Evolutionary conservation across 2,797 vertebrate species (phyloP).

Genomic region (Cynodonichthys magdalenae): DNA sequence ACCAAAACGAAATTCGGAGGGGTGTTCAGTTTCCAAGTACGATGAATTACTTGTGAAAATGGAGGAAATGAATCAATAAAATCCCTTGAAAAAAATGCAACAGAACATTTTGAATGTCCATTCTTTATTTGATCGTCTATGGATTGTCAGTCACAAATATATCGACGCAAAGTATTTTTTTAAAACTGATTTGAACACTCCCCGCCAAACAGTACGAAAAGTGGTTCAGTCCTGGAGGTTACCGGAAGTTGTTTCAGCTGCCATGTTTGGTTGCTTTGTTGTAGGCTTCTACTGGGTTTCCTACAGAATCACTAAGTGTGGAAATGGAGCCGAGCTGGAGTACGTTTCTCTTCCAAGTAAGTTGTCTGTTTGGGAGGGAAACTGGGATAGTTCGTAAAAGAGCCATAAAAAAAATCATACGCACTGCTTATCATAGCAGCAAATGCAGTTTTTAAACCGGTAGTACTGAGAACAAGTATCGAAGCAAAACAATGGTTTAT

Average conservation of each 20-base stretch:
- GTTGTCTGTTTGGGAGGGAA: conserved; percentile 55
- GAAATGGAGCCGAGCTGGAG: conserved; percentile 87
- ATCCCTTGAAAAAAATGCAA: accelerated
- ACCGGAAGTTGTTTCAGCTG: conserved; percentile 85
- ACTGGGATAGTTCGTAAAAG: conserved; percentile 24
- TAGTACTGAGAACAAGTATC: conserved; percentile 73
- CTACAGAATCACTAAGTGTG: conserved; percentile 83
- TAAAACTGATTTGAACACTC: conserved; percentile 1
- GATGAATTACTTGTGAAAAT: not conserved
- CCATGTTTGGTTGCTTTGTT: conserved; percentile 89
- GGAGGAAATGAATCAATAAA: accelerated
- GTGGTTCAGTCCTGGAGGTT: conserved; percentile 77
- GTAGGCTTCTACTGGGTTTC: conserved; percentile 82
- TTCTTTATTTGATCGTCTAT: accelerated
- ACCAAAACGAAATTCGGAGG: conserved; percentile 33
- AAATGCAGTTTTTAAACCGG: conserved; percentile 60
- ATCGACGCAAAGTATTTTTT: not conserved
- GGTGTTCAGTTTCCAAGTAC: conserved; percentile 29
- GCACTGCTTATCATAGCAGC: conserved; percentile 22
- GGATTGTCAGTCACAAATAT: accelerated
- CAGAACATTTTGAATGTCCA: accelerated
- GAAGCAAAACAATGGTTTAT: conserved; percentile 87
- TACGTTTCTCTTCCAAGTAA: conserved; percentile 87
- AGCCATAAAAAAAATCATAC: not conserved
- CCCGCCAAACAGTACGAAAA: conserved; percentile 32